phyloP scores from a whole-genome alignment of 1,140 invertebrate species.

The Tribolium castaneum region DNA sequence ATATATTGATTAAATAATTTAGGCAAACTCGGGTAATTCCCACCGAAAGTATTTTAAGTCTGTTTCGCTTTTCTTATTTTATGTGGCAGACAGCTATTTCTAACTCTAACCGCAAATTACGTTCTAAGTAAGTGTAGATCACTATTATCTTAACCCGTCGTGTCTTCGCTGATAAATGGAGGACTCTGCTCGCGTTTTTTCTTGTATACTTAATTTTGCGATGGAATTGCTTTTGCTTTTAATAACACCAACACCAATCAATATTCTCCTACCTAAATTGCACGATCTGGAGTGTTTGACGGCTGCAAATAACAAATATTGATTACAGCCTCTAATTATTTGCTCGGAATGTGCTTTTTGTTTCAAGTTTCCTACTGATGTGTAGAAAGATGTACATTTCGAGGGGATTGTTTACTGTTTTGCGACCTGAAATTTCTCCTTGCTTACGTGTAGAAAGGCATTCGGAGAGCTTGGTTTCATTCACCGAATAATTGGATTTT shows the following conservation, averaged over 20 bases:
- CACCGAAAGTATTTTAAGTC: neutral
- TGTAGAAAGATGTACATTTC: neutral
- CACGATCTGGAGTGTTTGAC: neutral
- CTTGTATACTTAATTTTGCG: neutral
- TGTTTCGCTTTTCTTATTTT: conserved; percentile 11
- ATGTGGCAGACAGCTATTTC: neutral
- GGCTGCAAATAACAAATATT: neutral
- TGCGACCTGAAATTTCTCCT: neutral
- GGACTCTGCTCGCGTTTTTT: neutral
- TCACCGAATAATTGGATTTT: neutral
- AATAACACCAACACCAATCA: neutral
- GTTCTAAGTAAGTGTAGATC: conserved; percentile 14
- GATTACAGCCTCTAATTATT: neutral
- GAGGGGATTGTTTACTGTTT: neutral
- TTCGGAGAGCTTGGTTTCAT: neutral
- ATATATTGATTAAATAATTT: neutral
- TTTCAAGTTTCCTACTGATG: neutral
- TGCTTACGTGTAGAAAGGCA: no score
- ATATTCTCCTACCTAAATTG: neutral
- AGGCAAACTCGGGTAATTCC: neutral
- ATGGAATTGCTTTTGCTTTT: neutral
- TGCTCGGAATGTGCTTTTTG: neutral
- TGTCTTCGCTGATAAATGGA: neutral
- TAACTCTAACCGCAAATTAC: conserved; percentile 16
- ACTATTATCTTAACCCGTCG: conserved; percentile 19